Evolutionary conservation across 2,797 vertebrate species (phyloP), one percentile per base, ranked within the genome.

Genomic region (Rhinatrema bivittatum): DNA sequence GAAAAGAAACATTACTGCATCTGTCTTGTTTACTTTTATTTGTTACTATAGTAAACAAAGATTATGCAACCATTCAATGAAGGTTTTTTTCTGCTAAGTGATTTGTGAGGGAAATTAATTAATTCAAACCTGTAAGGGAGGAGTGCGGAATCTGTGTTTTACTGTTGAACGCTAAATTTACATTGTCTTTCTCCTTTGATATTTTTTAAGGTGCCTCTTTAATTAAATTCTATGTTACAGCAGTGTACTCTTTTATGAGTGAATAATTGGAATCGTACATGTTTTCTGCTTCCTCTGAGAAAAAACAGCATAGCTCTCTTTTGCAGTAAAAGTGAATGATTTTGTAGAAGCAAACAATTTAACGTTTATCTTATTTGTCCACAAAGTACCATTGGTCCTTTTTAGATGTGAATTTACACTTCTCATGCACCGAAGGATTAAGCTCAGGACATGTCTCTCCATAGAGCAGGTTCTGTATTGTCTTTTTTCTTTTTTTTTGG

Each of bases 61-160:
- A 44, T 34, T 5, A 14, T 3, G 10, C 15, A 36, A 25, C 24
- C 34, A 56, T 62, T 62, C 51, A 29, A 39, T 56, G 33, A 10
- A 23, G 0, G 2, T 55, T 60, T 16, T 60, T 16, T 47, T 36
- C 4, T n/a, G 23, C 47, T 53, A 37, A 25, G 5, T 3, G 2
- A 36, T 59, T 45, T 64, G 14, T 36, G 60, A n/a, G n/a, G n/a
- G n/a, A n/a, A 46, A 48, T 61, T n/a, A n/a, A n/a, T n/a, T 50
- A n/a, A 21, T 62, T 32, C 25, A 61, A 44, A 59, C 58, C 20
- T 44, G 38, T n/a, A 46, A 49, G 27, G 52, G 22, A 39, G 37
- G 53, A 61, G 53, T 53, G 34, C 47, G 35, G 42, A 42, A 29
- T 54, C 7, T 50, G 29, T 39, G 25, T 50, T 0, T 52, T 50